phyloP scores from a whole-genome alignment of 2,797 vertebrate genomes.

The Triplophysa yarkandensis region DNA sequence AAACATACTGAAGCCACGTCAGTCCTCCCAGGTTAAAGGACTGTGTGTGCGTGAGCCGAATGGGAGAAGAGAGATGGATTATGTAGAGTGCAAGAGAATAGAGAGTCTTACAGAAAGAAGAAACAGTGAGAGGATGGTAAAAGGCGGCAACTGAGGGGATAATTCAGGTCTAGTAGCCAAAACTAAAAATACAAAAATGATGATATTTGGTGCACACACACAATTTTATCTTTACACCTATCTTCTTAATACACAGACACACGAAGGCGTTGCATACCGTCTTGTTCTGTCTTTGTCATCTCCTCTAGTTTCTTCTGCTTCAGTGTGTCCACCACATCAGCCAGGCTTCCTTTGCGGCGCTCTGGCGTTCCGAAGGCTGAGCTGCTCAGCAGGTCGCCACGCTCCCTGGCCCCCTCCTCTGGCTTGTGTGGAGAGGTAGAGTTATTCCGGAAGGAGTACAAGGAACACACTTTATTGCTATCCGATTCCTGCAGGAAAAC shows the following conservation, averaged over 20 bases:
- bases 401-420: conserved; percentile 96
- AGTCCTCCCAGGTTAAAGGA: conserved; percentile 65
- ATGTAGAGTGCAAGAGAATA: conserved; percentile 31
- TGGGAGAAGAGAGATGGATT: conserved; percentile 48
- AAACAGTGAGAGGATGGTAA: not conserved
- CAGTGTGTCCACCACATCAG: conserved; percentile 98
- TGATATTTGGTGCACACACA: conserved; percentile 38
- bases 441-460: conserved; percentile 99
- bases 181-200: conserved; percentile 6
- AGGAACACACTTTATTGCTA: conserved; percentile 99
- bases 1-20: conserved; percentile 71
- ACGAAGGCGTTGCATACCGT: conserved; percentile 79
- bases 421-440: conserved; percentile 99
- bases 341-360: conserved; percentile 98
- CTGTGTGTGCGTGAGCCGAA: conserved; percentile 36
- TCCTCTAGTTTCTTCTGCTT: conserved; percentile 99
- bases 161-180: conserved; percentile 44
- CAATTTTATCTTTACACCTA: conserved; percentile 11
- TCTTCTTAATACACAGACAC: conserved; percentile 25
- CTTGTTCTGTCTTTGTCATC: conserved; percentile 98
- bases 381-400: conserved; percentile 91
- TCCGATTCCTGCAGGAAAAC: conserved; percentile 92
- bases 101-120: conserved; percentile 13
- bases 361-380: conserved; percentile 97
- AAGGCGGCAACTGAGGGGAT: conserved; percentile 29